Evolutionary conservation across 2,113 vertebrate species (phyloP), one percentile per base, ranked within the genome.

Genomic region (Sylvilagus bachmani): DNA sequence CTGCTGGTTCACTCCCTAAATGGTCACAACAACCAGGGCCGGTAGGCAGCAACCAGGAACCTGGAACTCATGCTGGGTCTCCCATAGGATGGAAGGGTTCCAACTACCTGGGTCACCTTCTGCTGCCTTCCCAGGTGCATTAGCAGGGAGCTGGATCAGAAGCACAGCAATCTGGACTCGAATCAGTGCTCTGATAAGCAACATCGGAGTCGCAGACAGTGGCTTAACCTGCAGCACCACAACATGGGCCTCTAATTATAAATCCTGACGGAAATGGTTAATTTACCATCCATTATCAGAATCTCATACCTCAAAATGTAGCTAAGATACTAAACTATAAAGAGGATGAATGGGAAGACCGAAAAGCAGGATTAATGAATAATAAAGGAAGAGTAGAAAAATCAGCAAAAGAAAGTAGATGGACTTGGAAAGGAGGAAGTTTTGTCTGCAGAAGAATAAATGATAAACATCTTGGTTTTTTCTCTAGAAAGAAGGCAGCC

Each of bases 391-490:
- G 6, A 36, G 8, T 3, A 94, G 71, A 74, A 91, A 95, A 75
- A 33, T 44, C 16, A 96, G 70, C 51, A 80, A 86, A 87, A 29
- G 12, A 25, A 13, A 71, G 8, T 31, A 70, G 61, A 33, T 77
- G 14, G 49, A 66, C 82, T 74, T 64, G 11, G 14, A 49, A 92
- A 83, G 44, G 12, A 84, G 73, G 27, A 70, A 49, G 11, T 93
- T 78, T 95, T 53, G 6, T 78, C 70, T 89, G 3, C 7, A 93
- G 49, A 17, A 94, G 11, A 81, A 22, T 75, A 95, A 97, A 94
- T 38, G 77, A 86, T 10, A 93, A 93, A 91, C 51, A 82, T 44
- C 29, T 88, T 78, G 7, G 84, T 86, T 82, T 81, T 94, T 88
- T 85, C 29, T 36, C 21, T 21, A 38, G 4, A 53, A 64, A 86